Conservation (phyloP, 2,797 vertebrate genomes). For the Thamnophis elegans region DNA sequence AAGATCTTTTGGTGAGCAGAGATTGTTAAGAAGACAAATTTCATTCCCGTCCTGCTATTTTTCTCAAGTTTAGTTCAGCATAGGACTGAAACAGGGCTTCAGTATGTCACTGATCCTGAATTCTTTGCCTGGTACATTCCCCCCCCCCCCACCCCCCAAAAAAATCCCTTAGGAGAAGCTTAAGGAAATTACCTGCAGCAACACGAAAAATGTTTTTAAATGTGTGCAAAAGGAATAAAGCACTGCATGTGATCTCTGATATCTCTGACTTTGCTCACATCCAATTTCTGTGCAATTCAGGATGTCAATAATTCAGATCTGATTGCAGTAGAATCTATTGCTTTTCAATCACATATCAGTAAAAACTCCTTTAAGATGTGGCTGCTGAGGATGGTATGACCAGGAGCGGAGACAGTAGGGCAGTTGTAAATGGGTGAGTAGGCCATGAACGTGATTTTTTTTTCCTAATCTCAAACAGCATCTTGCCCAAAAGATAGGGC, state of each 20-base stretch:
- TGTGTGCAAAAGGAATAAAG: neutral
- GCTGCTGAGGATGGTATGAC: neutral
- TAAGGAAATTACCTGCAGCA: neutral
- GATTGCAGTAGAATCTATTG: neutral
- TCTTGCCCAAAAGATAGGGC: neutral
- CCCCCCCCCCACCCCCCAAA: too few relatives aligned
- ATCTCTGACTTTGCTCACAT: neutral
- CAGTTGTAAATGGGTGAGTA: neutral
- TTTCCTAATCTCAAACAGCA: neutral
- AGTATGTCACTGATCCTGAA: neutral
- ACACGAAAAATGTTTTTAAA: neutral
- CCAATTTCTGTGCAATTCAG: neutral
- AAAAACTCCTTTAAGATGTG: neutral
- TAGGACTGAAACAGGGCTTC: neutral
- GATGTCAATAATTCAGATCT: neutral
- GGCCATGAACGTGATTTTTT: neutral
- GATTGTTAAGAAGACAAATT: neutral
- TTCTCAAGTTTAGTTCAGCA: neutral
- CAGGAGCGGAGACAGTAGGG: neutral
- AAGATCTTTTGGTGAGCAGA: neutral
- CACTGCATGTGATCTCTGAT: neutral
- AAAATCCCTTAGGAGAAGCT: neutral
- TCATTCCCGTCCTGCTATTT: neutral
- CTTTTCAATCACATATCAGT: neutral
- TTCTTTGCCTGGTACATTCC: neutral